Conservation (phyloP, 2,113 vertebrate genomes). For the Maccullochella peelii region DNA sequence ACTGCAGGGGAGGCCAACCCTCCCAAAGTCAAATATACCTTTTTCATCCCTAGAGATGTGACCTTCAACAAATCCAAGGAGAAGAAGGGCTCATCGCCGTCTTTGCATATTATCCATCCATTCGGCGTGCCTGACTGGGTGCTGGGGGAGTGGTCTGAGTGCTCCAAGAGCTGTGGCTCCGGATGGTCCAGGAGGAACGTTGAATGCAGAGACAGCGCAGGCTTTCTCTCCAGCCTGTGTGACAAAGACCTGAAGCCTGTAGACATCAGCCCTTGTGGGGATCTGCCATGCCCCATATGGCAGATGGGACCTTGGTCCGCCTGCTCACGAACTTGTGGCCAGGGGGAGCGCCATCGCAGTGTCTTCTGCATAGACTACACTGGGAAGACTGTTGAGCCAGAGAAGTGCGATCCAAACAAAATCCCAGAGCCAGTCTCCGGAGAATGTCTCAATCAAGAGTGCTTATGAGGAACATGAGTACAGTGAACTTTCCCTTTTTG, state of each 20-base stretch:
- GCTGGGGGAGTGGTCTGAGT: conserved; percentile 93
- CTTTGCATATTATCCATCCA: conserved; percentile 86
- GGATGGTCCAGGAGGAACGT: conserved; percentile 93
- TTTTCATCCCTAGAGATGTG: conserved; percentile 91
- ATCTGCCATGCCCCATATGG: conserved; percentile 91
- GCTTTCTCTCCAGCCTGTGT: conserved; percentile 86
- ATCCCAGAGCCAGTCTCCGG: conserved; percentile 71
- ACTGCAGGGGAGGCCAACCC: conserved; percentile 87
- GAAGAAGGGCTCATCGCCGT: conserved; percentile 80
- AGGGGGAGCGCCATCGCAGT: conserved; percentile 83
- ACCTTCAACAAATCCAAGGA: conserved; percentile 85
- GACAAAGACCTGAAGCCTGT: conserved; percentile 87
- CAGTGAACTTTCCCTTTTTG: conserved; percentile 27
- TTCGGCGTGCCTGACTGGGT: conserved; percentile 89
- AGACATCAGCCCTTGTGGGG: conserved; percentile 90
- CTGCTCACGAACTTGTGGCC: conserved; percentile 88
- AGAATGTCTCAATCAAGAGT: conserved; percentile 84
- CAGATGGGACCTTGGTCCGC: conserved; percentile 87
- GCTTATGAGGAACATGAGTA: conserved; percentile 79
- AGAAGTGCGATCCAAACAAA: conserved; percentile 83
- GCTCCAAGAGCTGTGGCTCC: conserved; percentile 92
- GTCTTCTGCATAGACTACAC: conserved; percentile 86
- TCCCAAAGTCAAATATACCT: conserved; percentile 92
- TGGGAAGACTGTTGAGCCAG: conserved; percentile 80
- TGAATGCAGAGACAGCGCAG: conserved; percentile 88